Conservation (phyloP, 2,797 vertebrate species). For the Iguana delicatissima region DNA sequence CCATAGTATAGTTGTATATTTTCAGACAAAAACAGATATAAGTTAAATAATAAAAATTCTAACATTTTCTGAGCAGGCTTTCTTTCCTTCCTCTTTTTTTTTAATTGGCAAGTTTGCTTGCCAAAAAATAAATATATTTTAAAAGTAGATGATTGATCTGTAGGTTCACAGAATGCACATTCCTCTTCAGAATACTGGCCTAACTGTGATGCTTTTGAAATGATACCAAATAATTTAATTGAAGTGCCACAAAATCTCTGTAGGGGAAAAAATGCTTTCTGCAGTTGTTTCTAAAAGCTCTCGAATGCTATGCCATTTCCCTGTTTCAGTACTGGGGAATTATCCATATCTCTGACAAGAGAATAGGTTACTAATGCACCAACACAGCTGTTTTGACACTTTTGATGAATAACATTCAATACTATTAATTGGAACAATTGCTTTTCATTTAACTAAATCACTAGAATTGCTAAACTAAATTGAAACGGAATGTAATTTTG, state of each 20-base stretch:
- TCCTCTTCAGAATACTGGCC: accelerated
- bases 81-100: not conserved
- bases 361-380: conserved; percentile 87
- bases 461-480: conserved; percentile 87
- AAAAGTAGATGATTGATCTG: accelerated
- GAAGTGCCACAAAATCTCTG: conserved; percentile 39
- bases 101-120: accelerated
- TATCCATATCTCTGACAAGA: conserved; percentile 83
- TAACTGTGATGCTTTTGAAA: conserved; percentile 2
- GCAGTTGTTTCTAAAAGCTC: conserved; percentile 46
- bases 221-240: not conserved
- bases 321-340: conserved; percentile 73
- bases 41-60: not conserved
- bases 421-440: conserved; percentile 93
- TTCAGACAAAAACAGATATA: not conserved
- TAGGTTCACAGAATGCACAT: accelerated
- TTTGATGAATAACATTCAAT: conserved; percentile 92
- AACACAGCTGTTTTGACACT: conserved; percentile 86
- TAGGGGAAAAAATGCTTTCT: not conserved
- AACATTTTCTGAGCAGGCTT: not conserved
- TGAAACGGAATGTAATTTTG: conserved; percentile 87
- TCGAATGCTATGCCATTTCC: conserved; percentile 65
- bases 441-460: conserved; percentile 93
- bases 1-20: not conserved
- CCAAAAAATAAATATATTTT: not conserved